These are phyloP conservation scores for Pogona vitticeps DNA, from an alignment of 2,113 vertebrate genomes.

Conservation along the genomic window DNA sequence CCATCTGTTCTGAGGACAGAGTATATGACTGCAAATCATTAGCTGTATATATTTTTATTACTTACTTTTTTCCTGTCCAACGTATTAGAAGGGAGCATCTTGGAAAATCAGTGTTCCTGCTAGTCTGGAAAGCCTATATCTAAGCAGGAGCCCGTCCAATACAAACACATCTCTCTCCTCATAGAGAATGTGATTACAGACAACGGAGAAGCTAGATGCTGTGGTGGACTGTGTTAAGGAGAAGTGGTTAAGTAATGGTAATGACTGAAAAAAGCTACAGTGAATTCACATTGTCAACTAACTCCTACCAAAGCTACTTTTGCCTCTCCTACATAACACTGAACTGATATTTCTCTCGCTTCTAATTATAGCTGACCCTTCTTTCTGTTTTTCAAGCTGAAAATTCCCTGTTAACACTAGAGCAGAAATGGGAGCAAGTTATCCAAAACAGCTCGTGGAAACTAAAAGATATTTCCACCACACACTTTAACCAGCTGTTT, in stretches of 20 bases:
- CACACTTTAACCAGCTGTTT: background rate
- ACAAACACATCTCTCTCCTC: too few species aligned
- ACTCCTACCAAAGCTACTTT: background rate
- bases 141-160: too few species aligned
- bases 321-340: background rate
- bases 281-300: background rate
- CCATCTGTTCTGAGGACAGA: too few species aligned
- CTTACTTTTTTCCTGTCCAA: too few species aligned
- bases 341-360: background rate
- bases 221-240: background rate
- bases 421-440: background rate
- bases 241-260: background rate
- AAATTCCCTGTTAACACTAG: background rate
- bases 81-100: too few species aligned
- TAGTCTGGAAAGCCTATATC: too few species aligned
- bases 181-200: too few species aligned
- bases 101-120: too few species aligned
- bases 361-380: background rate
- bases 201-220: too few species aligned
- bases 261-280: background rate
- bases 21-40: too few species aligned
- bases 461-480: background rate
- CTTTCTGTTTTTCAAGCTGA: background rate
- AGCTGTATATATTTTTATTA: too few species aligned
- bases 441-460: background rate